Evolutionary conservation across 2,888 invertebrate species (phyloP), one percentile per base, ranked within the genome.

Genomic region (Drosophila antonietae): DNA sequence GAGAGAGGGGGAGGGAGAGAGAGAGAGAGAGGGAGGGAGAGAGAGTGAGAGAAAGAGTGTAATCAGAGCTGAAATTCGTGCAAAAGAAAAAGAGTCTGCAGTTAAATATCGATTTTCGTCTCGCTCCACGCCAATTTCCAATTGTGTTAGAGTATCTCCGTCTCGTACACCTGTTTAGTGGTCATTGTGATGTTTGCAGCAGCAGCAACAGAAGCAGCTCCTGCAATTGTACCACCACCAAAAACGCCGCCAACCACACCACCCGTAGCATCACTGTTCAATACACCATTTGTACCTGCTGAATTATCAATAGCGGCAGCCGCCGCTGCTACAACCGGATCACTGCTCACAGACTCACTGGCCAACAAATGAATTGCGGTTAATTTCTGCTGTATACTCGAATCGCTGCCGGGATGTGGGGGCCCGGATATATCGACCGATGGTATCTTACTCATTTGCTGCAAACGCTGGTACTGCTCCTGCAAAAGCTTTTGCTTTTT

Each of bases 401-500:
- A 96, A 92, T 97, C 97, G 89, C 97, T 97, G 68, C 97, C 97
- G 12, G 97, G 97, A 90, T 97, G 63, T 10, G 95, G 95, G 3
- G 95, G 94, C 23, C 79, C 80, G 58, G 95, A 89, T 4, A 95
- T 94, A 39, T 96, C 95, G 1, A 95, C 94, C 35, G 96, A 95
- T 0, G 95, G 95, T 80, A 96, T 95, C 80, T 97, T 95, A 91
- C 97, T 97, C 77, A 98, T 94, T 93, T 97, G 96, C 91, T 98
- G 98, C 68, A 98, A 93, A 28, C 98, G 95, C 20, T 97, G 96
- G 92, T 98, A 98, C 91, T 98, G 98, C 88, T 98, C 98, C 91
- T 98, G 98, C 23, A 98, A 93, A 20, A 97, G 96, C 83, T 96
- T 96, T 91, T 98, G 98, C 89, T 98, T 97, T 78, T 96, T 95